Evolutionary conservation across 2,113 vertebrate genomes (phyloP).

Genomic region (Salvelinus alpinus): DNA sequence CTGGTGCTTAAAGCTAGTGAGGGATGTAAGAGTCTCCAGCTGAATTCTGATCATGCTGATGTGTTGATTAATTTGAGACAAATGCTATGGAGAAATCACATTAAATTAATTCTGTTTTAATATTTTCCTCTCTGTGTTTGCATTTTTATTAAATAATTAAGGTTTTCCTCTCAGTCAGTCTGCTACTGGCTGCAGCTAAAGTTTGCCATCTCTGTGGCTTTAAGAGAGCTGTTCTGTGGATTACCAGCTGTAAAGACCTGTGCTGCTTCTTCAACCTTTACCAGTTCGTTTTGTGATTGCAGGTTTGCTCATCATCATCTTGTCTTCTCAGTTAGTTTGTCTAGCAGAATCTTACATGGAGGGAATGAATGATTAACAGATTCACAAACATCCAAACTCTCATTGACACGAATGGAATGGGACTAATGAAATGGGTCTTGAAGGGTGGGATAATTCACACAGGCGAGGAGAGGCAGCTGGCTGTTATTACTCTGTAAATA

Average conservation of each 20-base stretch:
- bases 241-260: neutral
- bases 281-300: neutral
- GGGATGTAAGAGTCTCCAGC: too few species aligned
- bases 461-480: slow-evolving; percentile 52
- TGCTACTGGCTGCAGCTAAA: slow-evolving; percentile 17
- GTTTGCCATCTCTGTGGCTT: neutral
- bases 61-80: slow-evolving; percentile 32
- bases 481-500: slow-evolving; percentile 34
- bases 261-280: neutral
- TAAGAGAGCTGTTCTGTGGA: neutral
- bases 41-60: slow-evolving; percentile 48
- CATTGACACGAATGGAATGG: slow-evolving; percentile 5
- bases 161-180: slow-evolving; percentile 8
- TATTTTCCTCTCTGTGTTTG: slow-evolving; percentile 55
- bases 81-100: slow-evolving; percentile 22
- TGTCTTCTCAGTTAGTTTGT: neutral
- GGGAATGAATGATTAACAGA: neutral
- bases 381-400: neutral
- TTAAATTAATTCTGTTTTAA: slow-evolving; percentile 58
- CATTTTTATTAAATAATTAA: slow-evolving; percentile 61
- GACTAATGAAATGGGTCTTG: slow-evolving; percentile 19
- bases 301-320: neutral
- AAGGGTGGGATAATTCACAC: slow-evolving; percentile 40
- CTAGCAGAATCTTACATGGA: neutral
- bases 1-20: too few species aligned